phyloP scores from a whole-genome alignment of 2,797 vertebrate genomes.

The Staurois parvus region DNA sequence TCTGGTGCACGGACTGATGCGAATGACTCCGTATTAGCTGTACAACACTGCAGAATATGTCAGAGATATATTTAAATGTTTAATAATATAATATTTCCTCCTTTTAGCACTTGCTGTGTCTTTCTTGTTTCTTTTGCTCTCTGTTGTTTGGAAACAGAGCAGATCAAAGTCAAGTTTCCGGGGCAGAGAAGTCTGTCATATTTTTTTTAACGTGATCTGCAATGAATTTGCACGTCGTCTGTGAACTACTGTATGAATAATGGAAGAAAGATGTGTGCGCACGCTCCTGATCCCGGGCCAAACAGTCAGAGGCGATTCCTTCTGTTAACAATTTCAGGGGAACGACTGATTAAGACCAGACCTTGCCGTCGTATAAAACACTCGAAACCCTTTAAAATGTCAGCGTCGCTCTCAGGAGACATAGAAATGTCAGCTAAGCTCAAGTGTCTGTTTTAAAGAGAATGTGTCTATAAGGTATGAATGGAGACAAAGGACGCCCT shows the following conservation, averaged over 20 bases:
- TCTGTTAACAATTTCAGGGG: conserved; percentile 94
- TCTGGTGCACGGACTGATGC: too few species aligned
- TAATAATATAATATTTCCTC: too few species aligned
- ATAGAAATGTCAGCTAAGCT: conserved; percentile 94
- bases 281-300: conserved; percentile 79
- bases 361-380: conserved; percentile 97
- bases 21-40: too few species aligned
- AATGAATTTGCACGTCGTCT: conserved; percentile 89
- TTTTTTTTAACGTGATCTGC: conserved; percentile 76
- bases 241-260: conserved; percentile 94
- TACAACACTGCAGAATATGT: too few species aligned
- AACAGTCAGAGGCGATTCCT: conserved; percentile 86
- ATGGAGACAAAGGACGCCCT: neutral
- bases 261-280: conserved; percentile 94
- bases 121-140: too few species aligned
- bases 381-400: conserved; percentile 99
- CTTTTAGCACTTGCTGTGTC: too few species aligned
- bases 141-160: neutral
- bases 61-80: too few species aligned
- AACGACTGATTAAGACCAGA: conserved; percentile 99
- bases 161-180: neutral
- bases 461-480: conserved; percentile 66
- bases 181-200: neutral
- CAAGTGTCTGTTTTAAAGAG: conserved; percentile 92
- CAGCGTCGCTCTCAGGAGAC: conserved; percentile 95